These are phyloP conservation scores for Mormyrops boulengeri DNA, from an alignment of 2,797 vertebrate species.

Conservation along the genomic window DNA sequence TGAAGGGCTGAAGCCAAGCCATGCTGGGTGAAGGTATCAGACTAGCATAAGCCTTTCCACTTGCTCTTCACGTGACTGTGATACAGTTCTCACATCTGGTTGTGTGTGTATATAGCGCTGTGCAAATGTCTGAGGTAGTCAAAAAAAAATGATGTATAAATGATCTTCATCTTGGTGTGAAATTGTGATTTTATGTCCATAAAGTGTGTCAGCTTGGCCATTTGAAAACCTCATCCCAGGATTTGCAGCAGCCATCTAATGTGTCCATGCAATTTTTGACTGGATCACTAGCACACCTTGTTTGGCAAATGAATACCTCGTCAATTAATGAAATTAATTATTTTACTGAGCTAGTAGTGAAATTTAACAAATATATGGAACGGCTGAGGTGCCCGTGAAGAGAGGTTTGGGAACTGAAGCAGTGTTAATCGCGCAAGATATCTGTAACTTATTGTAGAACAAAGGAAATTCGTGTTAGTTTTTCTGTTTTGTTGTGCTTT, in stretches of 20 bases:
- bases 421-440: neutral
- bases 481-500: neutral
- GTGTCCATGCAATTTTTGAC: neutral
- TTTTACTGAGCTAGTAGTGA: neutral
- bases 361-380: neutral
- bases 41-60: conserved; percentile 25
- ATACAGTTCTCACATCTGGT: neutral
- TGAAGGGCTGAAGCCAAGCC: conserved; percentile 20
- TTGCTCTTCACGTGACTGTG: conserved; percentile 4
- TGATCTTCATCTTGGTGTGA: neutral
- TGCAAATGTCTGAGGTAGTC: neutral
- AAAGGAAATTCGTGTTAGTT: neutral
- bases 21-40: conserved; percentile 26
- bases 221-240: neutral
- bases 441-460: neutral
- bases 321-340: neutral
- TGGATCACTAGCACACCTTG: neutral
- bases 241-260: neutral
- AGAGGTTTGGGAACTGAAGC: neutral
- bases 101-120: neutral
- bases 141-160: neutral
- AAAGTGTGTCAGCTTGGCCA: neutral
- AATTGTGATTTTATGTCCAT: neutral
- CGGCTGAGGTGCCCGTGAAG: neutral
- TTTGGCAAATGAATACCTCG: neutral